phyloP scores from a whole-genome alignment of 1,140 invertebrate genomes.

The Leptinotarsa defecta region DNA sequence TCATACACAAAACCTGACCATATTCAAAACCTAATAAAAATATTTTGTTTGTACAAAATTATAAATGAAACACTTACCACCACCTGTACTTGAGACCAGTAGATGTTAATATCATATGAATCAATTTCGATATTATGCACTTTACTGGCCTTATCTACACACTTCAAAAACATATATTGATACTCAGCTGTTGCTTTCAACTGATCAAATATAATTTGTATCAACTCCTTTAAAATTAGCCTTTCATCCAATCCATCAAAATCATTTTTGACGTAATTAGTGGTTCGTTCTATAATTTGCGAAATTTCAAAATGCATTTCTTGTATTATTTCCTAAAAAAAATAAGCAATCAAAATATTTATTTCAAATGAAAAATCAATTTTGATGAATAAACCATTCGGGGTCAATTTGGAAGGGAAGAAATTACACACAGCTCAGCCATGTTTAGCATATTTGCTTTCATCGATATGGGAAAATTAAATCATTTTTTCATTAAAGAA shows the following conservation, averaged over 20 bases:
- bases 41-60: constrained; percentile 8
- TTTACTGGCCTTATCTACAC: constrained; percentile 64
- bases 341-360: neutral
- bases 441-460: no score
- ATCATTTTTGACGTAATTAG: constrained; percentile 72
- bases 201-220: constrained; percentile 73
- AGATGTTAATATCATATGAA: constrained; percentile 79
- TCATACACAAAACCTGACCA: no score
- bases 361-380: constrained; percentile 11
- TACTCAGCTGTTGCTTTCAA: constrained; percentile 74
- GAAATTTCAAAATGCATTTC: constrained; percentile 81
- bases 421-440: no score
- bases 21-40: no score
- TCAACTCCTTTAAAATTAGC: constrained; percentile 61
- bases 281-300: constrained; percentile 75
- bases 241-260: constrained; percentile 49
- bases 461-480: no score
- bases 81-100: constrained; percentile 87
- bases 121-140: constrained; percentile 62
- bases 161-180: constrained; percentile 67
- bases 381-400: no score
- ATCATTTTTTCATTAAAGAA: no score
- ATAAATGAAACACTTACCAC: constrained; percentile 66
- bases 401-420: no score
- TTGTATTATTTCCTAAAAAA: constrained; percentile 72